These are phyloP conservation scores for Sinella curviseta DNA, from an alignment of 1,140 invertebrate species.

Conservation along the genomic window DNA sequence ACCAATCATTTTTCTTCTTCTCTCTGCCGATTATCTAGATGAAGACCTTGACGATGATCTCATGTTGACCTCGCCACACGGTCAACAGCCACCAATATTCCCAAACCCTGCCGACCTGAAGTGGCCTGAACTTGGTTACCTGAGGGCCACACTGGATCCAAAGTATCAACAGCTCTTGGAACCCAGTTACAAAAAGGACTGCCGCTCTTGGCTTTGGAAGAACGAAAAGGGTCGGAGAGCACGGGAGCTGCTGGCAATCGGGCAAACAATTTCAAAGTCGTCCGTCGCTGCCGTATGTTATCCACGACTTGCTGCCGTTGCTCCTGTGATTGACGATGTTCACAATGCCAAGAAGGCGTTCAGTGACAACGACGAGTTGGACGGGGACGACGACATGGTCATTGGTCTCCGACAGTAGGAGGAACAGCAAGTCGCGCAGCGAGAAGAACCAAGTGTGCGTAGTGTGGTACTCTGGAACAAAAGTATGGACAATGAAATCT, in stretches of 20 bases:
- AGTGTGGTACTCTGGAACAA: too few species aligned
- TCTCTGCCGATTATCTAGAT: too few species aligned
- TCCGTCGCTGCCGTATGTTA: neutral
- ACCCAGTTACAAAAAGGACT: constrained; percentile 38
- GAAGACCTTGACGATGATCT: constrained; percentile 29
- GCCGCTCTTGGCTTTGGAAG: constrained; percentile 45
- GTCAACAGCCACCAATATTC: neutral
- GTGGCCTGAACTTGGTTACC: neutral
- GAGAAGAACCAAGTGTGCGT: too few species aligned
- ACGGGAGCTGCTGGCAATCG: neutral
- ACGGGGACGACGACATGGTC: neutral
- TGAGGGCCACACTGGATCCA: neutral
- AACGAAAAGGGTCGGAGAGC: constrained; percentile 23
- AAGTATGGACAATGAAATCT: too few species aligned
- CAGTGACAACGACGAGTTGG: neutral
- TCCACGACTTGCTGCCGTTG: too few species aligned
- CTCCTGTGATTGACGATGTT: too few species aligned
- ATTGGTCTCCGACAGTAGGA: neutral
- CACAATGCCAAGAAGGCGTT: neutral
- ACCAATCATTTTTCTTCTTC: too few species aligned
- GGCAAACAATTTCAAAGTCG: neutral
- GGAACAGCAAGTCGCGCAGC: neutral
- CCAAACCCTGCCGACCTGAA: constrained; percentile 21
- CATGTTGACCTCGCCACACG: neutral
- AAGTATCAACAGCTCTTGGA: constrained; percentile 27